Percentiles rank a stretch among this genome's conserved stretches.
Evolutionary conservation across 2,888 invertebrate species (phyloP).

Genomic region (Acrobasis repandana): DNA sequence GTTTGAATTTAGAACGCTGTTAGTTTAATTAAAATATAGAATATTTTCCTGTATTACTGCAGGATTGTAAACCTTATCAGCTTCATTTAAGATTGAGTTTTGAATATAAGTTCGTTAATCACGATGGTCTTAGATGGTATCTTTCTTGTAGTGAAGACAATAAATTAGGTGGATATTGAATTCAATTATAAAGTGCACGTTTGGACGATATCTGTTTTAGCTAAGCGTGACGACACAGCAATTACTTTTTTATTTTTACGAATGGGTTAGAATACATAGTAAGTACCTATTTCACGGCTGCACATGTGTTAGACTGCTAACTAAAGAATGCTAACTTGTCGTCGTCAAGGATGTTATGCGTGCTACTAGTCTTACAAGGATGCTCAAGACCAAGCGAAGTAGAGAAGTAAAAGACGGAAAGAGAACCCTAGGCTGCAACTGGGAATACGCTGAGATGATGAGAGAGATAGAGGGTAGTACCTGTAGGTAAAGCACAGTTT

Average conservation of each 20-base stretch:
- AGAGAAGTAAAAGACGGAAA: too few relatives aligned
- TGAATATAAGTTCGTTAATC: constrained; percentile 31
- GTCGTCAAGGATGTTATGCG: too few relatives aligned
- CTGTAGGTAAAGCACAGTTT: too few relatives aligned
- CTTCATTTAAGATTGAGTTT: constrained; percentile 28
- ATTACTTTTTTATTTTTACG: not conserved
- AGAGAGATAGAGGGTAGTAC: too few relatives aligned
- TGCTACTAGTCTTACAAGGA: too few relatives aligned
- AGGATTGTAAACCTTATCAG: not conserved
- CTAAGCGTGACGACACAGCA: constrained; percentile 34
- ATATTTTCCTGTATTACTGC: not conserved
- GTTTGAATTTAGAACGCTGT: not conserved
- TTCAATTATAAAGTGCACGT: constrained; percentile 56
- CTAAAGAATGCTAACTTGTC: too few relatives aligned
- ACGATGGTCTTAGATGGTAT: constrained; percentile 52
- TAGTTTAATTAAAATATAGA: not conserved
- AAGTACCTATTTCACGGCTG: too few relatives aligned
- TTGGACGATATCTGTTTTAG: constrained; percentile 39
- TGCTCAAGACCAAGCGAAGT: too few relatives aligned
- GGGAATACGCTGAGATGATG: too few relatives aligned
- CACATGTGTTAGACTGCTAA: too few relatives aligned
- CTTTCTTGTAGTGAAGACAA: constrained; percentile 51
- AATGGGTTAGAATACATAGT: too few relatives aligned
- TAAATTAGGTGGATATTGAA: constrained; percentile 63
- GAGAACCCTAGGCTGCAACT: too few relatives aligned